Base-by-base conservation (phyloP, 2,113 vertebrate genomes). In the Rhadina sibilatrix region DNA sequence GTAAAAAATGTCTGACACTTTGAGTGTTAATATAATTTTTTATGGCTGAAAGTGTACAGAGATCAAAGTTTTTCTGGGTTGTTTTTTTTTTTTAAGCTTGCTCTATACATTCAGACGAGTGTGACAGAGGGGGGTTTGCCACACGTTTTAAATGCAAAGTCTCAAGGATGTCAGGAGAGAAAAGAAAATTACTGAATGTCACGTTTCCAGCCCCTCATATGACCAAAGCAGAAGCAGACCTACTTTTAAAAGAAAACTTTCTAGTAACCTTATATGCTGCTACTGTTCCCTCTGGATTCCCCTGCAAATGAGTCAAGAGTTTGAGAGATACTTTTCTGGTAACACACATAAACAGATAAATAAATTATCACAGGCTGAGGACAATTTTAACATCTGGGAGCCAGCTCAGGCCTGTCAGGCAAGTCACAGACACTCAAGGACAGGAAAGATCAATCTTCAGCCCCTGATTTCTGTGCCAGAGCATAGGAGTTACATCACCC, bases 311-410 rank as follows among this genome's bases (percentile, higher is more conserved):
- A 97, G 96, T 97, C 97, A 97, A 97, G 96, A 95, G 96, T 95
- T 94, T 96, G 97, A 97, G 95, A 97, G 97, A 98, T 97, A 97
- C 97, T 98, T 97, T 97, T 91, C 97, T 97, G 95, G 97, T 98
- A 97, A 97, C 95, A 97, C 92, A 95, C 96, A 97, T 93, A 98
- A 97, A 98, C 97, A 98, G 97, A 98, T 97, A 98, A 98, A 98
- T 98, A 98, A 98, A 98, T 98, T 98, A 98, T 94, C 97, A 96
- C 66, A 71, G 95, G 93, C 97, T 93, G 95, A 97, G 95, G 97
- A 98, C 96, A 96, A 98, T 95, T 96, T 95, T 94, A 98, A 98
- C 98, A 98, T 98, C 98, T 98, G 98, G 98, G 96, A 97, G 96
- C 96, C 97, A 97, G 96, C 95, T 96, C 96, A 93, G 88, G 91